Evolutionary conservation across 2,113 vertebrate genomes (phyloP), one percentile per base, ranked within the genome.

Genomic region (Coreoperca whiteheadi): DNA sequence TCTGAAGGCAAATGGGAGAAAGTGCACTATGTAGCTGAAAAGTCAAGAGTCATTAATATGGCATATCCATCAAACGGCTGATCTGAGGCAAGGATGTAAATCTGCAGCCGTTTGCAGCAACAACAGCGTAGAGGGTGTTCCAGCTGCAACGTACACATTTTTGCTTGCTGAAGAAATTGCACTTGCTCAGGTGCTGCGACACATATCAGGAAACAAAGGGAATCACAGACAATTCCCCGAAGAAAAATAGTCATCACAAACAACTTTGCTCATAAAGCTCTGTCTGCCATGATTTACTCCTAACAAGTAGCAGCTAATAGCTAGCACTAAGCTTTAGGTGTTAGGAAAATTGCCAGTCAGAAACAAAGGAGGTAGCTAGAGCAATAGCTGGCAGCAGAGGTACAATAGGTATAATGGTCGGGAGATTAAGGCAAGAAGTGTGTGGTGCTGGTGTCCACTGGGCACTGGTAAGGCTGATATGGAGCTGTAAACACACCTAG

Each of bases 301-400:
- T 21, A 71, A 87, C 71, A 59, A 68, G 56, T 68, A 88, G 77
- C 66, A 77, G 86, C 81, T 84, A 82, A 87, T 25, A 37, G 61
- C 86, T 86, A 67, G 64, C 41, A 72, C 77, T 72, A 84, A 89
- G 84, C 61, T 43, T 82, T 39, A 69, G 83, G 70, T 51, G 80
- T 81, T 32, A 57, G 75, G 57, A 66, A 70, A 83, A 61, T 21
- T 69, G 80, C 66, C 83, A 66, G 67, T 82, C 81, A 83, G 83
- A 82, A 84, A 83, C 2, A 37, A 76, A 30, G 76, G 91, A 93
- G 92, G 92, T 93, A 92, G 91, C 83, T 83, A 54, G 73, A 90
- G 89, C 77, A 63, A 77, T 23, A 81, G 86, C 82, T 88, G 92
- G 77, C 85, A 82, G 86, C 87, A 76, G 87, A 82, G 87, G 78